Evolutionary conservation across 2,113 vertebrate species (phyloP).

Genomic region (Hiodon alosoides): DNA sequence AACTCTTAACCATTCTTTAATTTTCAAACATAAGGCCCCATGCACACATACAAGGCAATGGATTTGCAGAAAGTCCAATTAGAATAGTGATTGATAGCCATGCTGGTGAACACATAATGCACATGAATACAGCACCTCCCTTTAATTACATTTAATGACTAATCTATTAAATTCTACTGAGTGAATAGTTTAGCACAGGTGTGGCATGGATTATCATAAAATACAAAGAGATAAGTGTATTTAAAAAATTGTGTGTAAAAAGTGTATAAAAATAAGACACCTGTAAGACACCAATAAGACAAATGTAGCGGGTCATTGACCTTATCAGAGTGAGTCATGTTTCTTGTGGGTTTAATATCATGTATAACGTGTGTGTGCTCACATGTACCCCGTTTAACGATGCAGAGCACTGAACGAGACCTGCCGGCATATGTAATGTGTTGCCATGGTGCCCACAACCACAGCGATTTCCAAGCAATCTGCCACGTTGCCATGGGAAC

Average conservation of each 20-base stretch:
- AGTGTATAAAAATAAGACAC: too few species aligned
- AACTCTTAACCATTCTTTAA: too few species aligned
- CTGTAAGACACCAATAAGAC: too few species aligned
- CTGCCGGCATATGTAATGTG: slow-evolving; percentile 56
- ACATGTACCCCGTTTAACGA: slow-evolving; percentile 32
- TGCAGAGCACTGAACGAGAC: slow-evolving; percentile 35
- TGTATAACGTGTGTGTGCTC: neutral
- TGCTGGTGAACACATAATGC: too few species aligned
- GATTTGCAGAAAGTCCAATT: too few species aligned
- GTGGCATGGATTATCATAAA: too few species aligned
- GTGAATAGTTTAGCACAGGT: too few species aligned
- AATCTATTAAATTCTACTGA: neutral
- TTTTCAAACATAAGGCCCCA: too few species aligned
- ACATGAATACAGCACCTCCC: neutral
- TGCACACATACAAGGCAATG: neutral
- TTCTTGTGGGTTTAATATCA: neutral
- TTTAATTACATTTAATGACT: neutral
- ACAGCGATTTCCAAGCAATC: slow-evolving; percentile 56
- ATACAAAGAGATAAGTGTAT: too few species aligned
- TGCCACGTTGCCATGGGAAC: slow-evolving; percentile 61
- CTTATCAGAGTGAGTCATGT: neutral
- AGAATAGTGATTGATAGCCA: too few species aligned
- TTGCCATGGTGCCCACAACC: slow-evolving; percentile 64
- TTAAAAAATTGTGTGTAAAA: too few species aligned
- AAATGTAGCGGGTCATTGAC: neutral